phyloP scores from a whole-genome alignment of 1,140 invertebrate species.

The Ostrea edulis region DNA sequence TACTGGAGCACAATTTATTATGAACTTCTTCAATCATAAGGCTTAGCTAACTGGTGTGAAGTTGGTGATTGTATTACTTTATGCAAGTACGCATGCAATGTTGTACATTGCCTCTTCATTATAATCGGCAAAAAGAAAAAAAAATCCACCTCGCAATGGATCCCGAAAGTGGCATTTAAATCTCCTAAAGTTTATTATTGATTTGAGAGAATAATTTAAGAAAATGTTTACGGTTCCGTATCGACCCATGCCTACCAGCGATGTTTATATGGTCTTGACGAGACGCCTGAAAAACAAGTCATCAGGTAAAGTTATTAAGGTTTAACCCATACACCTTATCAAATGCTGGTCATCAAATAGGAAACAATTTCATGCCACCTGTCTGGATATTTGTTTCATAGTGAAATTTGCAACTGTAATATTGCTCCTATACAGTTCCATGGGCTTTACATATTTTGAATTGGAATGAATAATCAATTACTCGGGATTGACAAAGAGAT shows the following conservation, averaged over 20 bases:
- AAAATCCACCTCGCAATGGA: too few species aligned
- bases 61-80: too few species aligned
- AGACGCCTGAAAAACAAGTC: conserved; percentile 23
- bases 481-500: background rate
- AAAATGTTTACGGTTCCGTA: conserved; percentile 43
- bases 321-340: conserved; percentile 9
- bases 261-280: conserved; percentile 35
- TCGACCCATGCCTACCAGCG: conserved; percentile 38
- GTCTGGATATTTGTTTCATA: too few species aligned
- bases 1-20: too few species aligned
- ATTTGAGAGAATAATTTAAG: conserved; percentile 32
- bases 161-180: conserved; percentile 8
- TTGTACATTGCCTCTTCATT: too few species aligned
- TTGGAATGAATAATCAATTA: background rate
- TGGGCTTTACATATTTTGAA: background rate
- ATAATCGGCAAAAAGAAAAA: too few species aligned
- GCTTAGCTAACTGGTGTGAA: too few species aligned
- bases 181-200: conserved; percentile 18
- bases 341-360: background rate
- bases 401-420: too few species aligned
- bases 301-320: background rate
- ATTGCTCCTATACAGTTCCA: background rate
- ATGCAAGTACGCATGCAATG: too few species aligned
- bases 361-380: background rate
- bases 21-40: too few species aligned